Conservation (phyloP, 2,113 vertebrate species). For the Burhinus bistriatus region DNA sequence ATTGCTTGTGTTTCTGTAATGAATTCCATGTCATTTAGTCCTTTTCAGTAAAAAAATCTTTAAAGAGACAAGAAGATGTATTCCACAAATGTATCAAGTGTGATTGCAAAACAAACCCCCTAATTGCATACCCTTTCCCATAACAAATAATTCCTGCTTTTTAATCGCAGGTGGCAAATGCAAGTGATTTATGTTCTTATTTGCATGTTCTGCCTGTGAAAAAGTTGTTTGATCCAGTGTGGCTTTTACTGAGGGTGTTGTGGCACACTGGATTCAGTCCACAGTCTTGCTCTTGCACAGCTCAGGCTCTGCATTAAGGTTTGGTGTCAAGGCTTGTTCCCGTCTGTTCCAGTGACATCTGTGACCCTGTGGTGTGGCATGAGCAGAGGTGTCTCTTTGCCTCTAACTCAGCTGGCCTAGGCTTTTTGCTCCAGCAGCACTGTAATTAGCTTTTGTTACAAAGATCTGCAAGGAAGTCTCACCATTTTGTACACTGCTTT, state of each 20-base stretch:
- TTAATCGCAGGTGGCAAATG: background rate
- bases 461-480: background rate
- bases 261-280: background rate
- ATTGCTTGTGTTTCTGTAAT: background rate
- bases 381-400: background rate
- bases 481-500: background rate
- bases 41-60: background rate
- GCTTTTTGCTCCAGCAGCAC: background rate
- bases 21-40: background rate
- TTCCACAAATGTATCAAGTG: background rate
- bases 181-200: background rate
- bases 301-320: background rate
- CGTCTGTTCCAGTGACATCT: background rate
- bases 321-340: background rate
- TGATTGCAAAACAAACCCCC: background rate
- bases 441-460: background rate
- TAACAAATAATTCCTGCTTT: background rate
- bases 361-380: background rate
- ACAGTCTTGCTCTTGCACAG: background rate
- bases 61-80: background rate
- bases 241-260: background rate
- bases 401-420: background rate
- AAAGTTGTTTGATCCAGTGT: background rate
- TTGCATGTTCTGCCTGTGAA: background rate
- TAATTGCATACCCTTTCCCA: background rate